These are phyloP conservation scores for Dynastes tityus DNA, from an alignment of 2,888 invertebrate genomes.

Conservation along the genomic window DNA sequence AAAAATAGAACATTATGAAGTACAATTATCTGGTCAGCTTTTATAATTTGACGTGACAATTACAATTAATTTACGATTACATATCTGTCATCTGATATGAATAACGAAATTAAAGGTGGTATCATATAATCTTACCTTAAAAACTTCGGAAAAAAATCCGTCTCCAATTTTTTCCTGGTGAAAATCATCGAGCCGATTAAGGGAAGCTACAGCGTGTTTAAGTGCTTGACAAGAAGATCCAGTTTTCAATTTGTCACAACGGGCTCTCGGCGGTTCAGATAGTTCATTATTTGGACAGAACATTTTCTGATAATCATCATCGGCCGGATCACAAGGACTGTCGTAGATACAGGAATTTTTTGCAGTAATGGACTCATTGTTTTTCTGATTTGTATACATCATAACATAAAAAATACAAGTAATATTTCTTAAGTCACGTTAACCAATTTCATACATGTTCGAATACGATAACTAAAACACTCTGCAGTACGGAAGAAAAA, in stretches of 20 bases:
- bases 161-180: slow-evolving; percentile 92
- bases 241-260: slow-evolving; percentile 75
- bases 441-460: slow-evolving; percentile 70
- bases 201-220: slow-evolving; percentile 91
- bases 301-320: slow-evolving; percentile 67
- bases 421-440: slow-evolving; percentile 61
- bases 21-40: neutral
- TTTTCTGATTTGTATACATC: slow-evolving; percentile 57
- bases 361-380: slow-evolving; percentile 59
- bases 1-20: too few relatives aligned
- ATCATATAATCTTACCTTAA: slow-evolving; percentile 82
- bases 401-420: slow-evolving; percentile 54
- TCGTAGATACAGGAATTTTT: slow-evolving; percentile 68
- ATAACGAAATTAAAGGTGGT: neutral
- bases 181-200: slow-evolving; percentile 96
- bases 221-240: slow-evolving; percentile 91
- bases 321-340: slow-evolving; percentile 68
- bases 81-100: neutral
- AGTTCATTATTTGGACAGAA: slow-evolving; percentile 69
- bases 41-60: neutral
- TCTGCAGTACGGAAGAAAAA: slow-evolving; percentile 28
- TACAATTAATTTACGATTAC: neutral
- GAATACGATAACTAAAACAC: slow-evolving; percentile 59
- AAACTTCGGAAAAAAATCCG: slow-evolving; percentile 98
- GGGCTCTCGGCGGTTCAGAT: slow-evolving; percentile 66